Percentiles rank a stretch among this genome's conserved stretches.
phyloP scores from a whole-genome alignment of 2,113 vertebrate genomes.

The Paradoxurus hermaphroditus region DNA sequence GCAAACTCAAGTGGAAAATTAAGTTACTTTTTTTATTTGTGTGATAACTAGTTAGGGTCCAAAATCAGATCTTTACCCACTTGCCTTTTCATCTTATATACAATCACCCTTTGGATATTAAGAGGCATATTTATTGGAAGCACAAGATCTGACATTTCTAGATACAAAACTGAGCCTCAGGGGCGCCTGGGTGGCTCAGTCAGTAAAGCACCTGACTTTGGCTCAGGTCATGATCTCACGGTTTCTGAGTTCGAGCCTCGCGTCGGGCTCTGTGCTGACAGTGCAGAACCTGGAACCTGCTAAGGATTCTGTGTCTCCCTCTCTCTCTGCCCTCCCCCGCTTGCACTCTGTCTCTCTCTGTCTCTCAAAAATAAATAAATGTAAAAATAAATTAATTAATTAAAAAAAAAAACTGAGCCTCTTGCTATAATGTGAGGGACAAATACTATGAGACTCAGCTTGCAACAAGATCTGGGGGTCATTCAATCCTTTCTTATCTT shows the following conservation, averaged over 20 bases:
- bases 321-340: no score
- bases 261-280: no score
- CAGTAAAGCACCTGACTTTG: no score
- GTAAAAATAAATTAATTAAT: no score
- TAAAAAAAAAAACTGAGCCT: neutral
- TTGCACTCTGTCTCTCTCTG: no score
- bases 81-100: neutral
- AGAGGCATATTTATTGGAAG: neutral
- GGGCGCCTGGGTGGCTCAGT: no score
- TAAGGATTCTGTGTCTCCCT: no score
- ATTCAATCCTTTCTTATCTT: neutral
- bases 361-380: no score
- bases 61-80: neutral
- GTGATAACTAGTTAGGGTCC: neutral
- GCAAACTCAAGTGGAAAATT: neutral
- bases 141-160: neutral
- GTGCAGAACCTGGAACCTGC: no score
- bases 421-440: neutral
- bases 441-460: neutral
- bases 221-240: no score
- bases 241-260: no score
- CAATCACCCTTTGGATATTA: neutral
- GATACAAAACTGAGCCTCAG: neutral
- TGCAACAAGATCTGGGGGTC: neutral
- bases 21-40: constrained; percentile 8